Conservation (phyloP, 2,113 vertebrate species). For the Zapus hudsonius region DNA sequence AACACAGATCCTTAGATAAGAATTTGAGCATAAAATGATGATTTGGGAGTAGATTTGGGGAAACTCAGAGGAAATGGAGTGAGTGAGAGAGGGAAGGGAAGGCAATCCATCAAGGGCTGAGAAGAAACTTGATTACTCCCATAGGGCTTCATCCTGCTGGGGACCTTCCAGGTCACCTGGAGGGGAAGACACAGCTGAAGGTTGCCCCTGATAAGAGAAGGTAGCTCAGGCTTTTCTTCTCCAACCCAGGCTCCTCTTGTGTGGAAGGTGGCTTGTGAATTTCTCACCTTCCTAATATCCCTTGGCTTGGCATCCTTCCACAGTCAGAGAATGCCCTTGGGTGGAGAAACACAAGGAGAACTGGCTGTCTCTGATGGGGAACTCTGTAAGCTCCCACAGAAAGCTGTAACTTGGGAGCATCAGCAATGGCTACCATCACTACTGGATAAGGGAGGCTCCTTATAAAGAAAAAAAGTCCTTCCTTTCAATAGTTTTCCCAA, state of each 20-base stretch:
- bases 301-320: background rate
- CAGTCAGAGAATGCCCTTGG: background rate
- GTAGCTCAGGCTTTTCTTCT: background rate
- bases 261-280: background rate
- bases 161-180: background rate
- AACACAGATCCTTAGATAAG: background rate
- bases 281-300: background rate
- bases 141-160: background rate
- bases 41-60: background rate
- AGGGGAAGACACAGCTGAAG: background rate
- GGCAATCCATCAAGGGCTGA: background rate
- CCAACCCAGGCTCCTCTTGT: background rate
- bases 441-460: background rate
- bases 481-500: background rate
- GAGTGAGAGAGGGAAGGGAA: background rate
- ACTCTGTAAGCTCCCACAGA: background rate
- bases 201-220: background rate
- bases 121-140: background rate
- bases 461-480: background rate
- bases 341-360: background rate
- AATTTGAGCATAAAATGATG: background rate
- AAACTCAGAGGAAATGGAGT: background rate
- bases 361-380: background rate
- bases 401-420: background rate
- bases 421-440: background rate